Conservation (phyloP, 1,140 invertebrate species). For the Leptopilina boulardi region DNA sequence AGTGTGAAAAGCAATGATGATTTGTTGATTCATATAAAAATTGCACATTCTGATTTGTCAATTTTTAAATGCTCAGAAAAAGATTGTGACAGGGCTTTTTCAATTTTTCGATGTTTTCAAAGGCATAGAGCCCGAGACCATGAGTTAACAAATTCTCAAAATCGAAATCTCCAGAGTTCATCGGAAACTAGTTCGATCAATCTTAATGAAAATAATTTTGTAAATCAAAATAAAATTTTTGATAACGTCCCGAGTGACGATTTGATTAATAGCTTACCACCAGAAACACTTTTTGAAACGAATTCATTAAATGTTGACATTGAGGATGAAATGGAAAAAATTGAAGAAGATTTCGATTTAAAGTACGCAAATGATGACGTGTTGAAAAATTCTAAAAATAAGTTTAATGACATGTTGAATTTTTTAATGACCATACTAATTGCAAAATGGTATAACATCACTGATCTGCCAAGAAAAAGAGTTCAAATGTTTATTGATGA, state of each 20-base stretch:
- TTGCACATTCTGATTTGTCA: background rate
- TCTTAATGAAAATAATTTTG: background rate
- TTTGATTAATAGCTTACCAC: too few relatives aligned
- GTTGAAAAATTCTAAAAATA: background rate
- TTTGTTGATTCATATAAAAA: background rate
- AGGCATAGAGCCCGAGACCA: background rate
- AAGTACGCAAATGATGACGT: background rate
- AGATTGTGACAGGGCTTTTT: background rate
- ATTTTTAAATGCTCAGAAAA: background rate
- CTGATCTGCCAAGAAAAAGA: slow-evolving; percentile 24
- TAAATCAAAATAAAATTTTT: background rate
- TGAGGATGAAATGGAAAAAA: too few relatives aligned
- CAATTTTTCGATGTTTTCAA: background rate
- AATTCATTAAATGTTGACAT: background rate
- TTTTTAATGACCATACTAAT: background rate
- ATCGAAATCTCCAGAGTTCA: too few relatives aligned
- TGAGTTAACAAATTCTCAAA: too few relatives aligned
- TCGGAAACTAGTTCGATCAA: background rate
- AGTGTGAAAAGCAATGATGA: background rate
- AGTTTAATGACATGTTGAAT: too few relatives aligned
- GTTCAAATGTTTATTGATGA: slow-evolving; percentile 5
- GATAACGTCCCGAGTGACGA: background rate
- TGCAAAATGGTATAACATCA: background rate
- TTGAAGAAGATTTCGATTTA: background rate
- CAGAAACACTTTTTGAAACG: background rate